Base-by-base conservation (phyloP, 2,888 invertebrate genomes). In the Rhingia rostrata region DNA sequence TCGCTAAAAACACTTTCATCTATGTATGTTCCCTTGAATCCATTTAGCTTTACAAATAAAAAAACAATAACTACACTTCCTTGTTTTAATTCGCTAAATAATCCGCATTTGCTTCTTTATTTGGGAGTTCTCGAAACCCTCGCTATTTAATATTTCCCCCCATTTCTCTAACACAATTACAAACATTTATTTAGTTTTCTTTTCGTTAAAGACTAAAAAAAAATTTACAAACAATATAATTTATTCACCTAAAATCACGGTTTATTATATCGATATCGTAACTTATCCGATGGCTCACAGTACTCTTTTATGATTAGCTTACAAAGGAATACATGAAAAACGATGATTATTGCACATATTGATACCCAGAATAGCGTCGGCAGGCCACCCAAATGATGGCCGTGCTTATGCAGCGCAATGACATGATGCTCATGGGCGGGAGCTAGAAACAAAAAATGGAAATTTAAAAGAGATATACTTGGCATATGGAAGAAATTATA, bases 351-450 rank as follows among this genome's bases (percentile, higher is more conserved):
- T 89, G 96, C 94, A 90, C 96, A 95, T 87, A 98, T 95, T 82
- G 97, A 95, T 56, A 97, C 94, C 98, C 98, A 98, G 91, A 98
- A 98, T 56, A 97, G 92, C 0, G 96, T 96, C 51, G 98, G 98
- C 81, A 98, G 92, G 0, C 98, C 98, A 41, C 97, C 97, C 87
- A 97, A 93, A 87, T 95, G 95, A 91, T 97, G 96, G 0, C 98
- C 98, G 89, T 98, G 97, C 89, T 95, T 96, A 90, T 98, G 98
- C 87, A 97, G 92, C 0, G 97, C 97, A 88, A 98, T 96, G 9
- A 98, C 94, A 90, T 97, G 96, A 89, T 97, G 95, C 89, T 97
- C 97, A 89, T 97, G 97, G 0, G 98, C 95, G 0, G 98, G 98
- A 9, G 98, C 98, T 91, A 33, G 53, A 93, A 90, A 86, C 90